Evolutionary conservation across 2,113 vertebrate species (phyloP).

Genomic region (Cyprinodon brontotheroides): DNA sequence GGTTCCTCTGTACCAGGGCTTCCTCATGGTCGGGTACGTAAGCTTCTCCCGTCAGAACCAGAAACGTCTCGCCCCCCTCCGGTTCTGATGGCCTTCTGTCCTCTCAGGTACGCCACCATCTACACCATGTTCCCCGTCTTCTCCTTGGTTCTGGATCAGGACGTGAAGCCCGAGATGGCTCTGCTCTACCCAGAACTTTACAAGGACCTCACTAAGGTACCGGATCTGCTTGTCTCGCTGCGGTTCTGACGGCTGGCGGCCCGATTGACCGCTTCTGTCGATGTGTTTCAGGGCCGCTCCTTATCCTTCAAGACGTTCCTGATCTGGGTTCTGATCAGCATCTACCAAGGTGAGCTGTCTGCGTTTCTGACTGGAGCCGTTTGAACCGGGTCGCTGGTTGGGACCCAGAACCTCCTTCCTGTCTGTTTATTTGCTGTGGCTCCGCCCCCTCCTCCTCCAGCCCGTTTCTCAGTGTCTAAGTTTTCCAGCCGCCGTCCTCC

Average conservation of each 20-base stretch:
- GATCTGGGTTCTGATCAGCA: constrained; percentile 81
- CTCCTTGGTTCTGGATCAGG: constrained; percentile 96
- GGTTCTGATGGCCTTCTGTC: neutral
- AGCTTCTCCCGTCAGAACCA: neutral
- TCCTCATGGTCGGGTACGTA: constrained; percentile 98
- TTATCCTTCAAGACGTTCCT: constrained; percentile 90
- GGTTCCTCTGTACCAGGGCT: constrained; percentile 97
- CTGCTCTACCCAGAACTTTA: constrained; percentile 97
- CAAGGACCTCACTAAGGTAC: constrained; percentile 96
- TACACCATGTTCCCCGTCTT: constrained; percentile 99
- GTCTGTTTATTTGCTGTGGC: neutral
- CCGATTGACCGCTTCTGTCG: constrained; percentile 5
- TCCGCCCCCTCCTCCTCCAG: constrained; percentile 23
- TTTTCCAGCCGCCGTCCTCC: constrained; percentile 64
- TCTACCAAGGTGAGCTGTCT: constrained; percentile 80
- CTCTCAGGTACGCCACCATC: constrained; percentile 90
- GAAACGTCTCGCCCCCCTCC: too few species aligned
- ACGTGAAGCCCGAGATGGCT: constrained; percentile 96
- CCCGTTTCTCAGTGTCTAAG: constrained; percentile 71
- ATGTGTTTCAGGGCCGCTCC: constrained; percentile 87
- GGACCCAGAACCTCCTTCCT: too few species aligned
- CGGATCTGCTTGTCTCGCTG: neutral
- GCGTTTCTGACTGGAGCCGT: too few species aligned
- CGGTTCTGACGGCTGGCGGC: neutral
- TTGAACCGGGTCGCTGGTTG: too few species aligned